These are phyloP conservation scores for Zaprionus vittiger DNA, from an alignment of 1,140 invertebrate genomes.

Conservation along the genomic window DNA sequence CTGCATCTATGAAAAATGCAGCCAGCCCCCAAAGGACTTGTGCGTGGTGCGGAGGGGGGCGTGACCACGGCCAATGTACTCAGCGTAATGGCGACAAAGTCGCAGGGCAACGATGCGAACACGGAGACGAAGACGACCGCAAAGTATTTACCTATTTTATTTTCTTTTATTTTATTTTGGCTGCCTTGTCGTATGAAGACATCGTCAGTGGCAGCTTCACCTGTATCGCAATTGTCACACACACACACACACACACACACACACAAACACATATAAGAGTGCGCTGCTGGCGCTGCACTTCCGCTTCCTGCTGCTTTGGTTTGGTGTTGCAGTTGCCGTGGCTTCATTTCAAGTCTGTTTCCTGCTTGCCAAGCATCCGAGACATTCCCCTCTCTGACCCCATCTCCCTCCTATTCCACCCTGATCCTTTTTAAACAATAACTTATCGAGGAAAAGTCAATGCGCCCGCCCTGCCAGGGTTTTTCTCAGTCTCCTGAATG, in stretches of 20 bases:
- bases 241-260: slow-evolving; percentile 18
- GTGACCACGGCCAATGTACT: slow-evolving; percentile 65
- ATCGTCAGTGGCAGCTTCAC: slow-evolving; percentile 45
- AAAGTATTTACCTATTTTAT: slow-evolving; percentile 72
- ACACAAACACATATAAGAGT: slow-evolving; percentile 5
- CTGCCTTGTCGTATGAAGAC: slow-evolving; percentile 37
- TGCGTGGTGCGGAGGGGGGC: background rate
- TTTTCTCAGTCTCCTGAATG: slow-evolving; percentile 9
- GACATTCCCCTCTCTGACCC: background rate
- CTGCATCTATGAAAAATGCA: slow-evolving; percentile 75
- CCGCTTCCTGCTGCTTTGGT: slow-evolving; percentile 53
- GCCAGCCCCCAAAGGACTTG: slow-evolving; percentile 21
- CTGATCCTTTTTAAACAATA: slow-evolving; percentile 47
- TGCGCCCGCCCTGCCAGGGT: slow-evolving; percentile 9
- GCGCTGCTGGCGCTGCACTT: slow-evolving; percentile 45
- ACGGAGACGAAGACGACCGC: slow-evolving; percentile 47
- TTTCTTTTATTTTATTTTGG: slow-evolving; percentile 35
- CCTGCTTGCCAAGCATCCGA: slow-evolving; percentile 17
- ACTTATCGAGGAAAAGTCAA: slow-evolving; percentile 47
- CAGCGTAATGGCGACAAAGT: slow-evolving; percentile 76
- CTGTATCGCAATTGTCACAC: slow-evolving; percentile 56
- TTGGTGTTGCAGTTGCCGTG: slow-evolving; percentile 1
- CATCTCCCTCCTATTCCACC: background rate
- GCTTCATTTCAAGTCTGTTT: slow-evolving; percentile 56
- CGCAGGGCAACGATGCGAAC: slow-evolving; percentile 26